A percentile compares a stretch with the other conserved stretches of the same genome.
Conservation (phyloP, 2,888 invertebrate genomes). For the Sarcophaga rosellei region DNA sequence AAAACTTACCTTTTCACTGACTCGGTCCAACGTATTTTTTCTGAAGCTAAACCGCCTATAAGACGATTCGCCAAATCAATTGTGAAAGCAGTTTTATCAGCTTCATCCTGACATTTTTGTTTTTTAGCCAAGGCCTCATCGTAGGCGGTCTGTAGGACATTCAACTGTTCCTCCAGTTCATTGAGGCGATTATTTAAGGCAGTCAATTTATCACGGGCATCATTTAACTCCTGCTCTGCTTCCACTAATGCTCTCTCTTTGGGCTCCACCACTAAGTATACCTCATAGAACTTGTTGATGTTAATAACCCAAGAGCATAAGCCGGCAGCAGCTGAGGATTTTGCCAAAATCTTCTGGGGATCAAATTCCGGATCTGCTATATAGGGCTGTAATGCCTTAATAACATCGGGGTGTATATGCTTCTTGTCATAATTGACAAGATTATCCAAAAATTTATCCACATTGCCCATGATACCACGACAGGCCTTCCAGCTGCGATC, state of each 20-base stretch:
- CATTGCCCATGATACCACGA: conserved; percentile 94
- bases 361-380: conserved; percentile 88
- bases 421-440: conserved; percentile 95
- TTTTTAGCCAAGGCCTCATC: conserved; percentile 93
- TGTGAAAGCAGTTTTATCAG: conserved; percentile 93
- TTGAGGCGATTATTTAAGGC: conserved; percentile 87
- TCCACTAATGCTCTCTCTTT: conserved; percentile 92
- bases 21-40: conserved; percentile 92
- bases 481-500: conserved; percentile 96
- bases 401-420: conserved; percentile 93
- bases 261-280: conserved; percentile 95
- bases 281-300: conserved; percentile 93
- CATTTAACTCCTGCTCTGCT: conserved; percentile 91
- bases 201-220: conserved; percentile 90
- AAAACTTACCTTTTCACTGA: conserved; percentile 82
- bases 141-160: conserved; percentile 89
- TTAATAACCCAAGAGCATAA: conserved; percentile 97
- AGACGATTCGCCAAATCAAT: conserved; percentile 95
- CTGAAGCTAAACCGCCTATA: conserved; percentile 95
- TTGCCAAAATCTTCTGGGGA: conserved; percentile 90
- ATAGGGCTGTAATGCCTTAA: conserved; percentile 87
- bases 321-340: conserved; percentile 95
- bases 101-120: conserved; percentile 94
- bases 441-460: conserved; percentile 92
- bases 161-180: conserved; percentile 88